Base-by-base conservation (phyloP, 1,140 invertebrate species). In the Sinella curviseta region DNA sequence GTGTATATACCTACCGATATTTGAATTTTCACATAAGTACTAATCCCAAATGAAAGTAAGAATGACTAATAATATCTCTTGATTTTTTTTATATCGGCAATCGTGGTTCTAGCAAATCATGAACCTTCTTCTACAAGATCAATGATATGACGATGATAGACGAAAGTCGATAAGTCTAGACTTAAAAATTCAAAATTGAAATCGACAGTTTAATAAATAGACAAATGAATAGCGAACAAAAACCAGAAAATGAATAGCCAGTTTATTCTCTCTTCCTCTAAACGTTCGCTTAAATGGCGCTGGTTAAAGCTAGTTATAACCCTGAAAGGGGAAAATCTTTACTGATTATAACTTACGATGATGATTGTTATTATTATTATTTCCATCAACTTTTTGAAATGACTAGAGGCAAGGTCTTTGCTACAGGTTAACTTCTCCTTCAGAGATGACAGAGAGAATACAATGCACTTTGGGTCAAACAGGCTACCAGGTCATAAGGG, bases 401-500 rank as follows among this genome's bases (percentile, higher is more conserved):
- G n/a, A n/a, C n/a, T n/a, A n/a, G n/a, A n/a, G n/a, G n/a, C n/a
- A n/a, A n/a, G n/a, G n/a, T n/a, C n/a, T n/a, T n/a, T n/a, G n/a
- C n/a, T n/a, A n/a, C n/a, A n/a, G n/a, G n/a, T n/a, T n/a, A n/a
- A n/a, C n/a, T n/a, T n/a, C n/a, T n/a, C n/a, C n/a, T n/a, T n/a
- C n/a, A 60, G 55, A 60, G n/a, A 60, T 17, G 24, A 12, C 55
- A 60, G 14, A 60, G 55, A 24, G 12, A 60, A 60, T 12, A 60
- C 24, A 60, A 14, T 60, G 24, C 12, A 60, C 55, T n/a, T 60
- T 26, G 54, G 76, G 79, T 77, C 79, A 77, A 77, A 36, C 79
- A 80, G 79, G 76, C 79, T 77, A 80, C 76, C 65, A 77, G 79
- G 79, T 80, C 75, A 80, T 80, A 74, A 79, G 78, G 70, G 73